Conservation (phyloP, 2,888 invertebrate genomes). For the Atherix ibis region DNA sequence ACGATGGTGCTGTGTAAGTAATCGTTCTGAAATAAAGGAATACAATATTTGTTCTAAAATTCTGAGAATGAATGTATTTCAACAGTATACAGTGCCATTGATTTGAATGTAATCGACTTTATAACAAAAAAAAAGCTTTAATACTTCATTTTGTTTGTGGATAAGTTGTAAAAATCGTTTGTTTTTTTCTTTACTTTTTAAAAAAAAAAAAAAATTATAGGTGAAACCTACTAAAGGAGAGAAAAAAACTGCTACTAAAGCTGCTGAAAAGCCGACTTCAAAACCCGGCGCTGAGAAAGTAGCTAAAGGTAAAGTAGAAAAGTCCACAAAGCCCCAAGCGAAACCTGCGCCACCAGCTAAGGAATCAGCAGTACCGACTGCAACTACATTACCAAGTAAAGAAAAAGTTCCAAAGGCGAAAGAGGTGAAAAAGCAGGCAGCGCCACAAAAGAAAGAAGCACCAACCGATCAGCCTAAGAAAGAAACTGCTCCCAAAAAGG, state of each 20-base stretch:
- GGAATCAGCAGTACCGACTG: no score
- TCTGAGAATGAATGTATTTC: neutral
- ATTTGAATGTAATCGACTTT: no score
- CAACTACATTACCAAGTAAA: no score
- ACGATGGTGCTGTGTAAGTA: no score
- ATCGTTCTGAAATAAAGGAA: no score
- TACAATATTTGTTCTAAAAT: slow-evolving; percentile 5
- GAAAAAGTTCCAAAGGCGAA: slow-evolving; percentile 19
- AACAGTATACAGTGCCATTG: no score
- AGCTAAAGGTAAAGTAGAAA: no score
- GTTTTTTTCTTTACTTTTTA: neutral
- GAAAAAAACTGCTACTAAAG: slow-evolving; percentile 26
- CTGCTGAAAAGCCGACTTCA: no score
- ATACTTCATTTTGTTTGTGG: neutral
- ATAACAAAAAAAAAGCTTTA: slow-evolving; percentile 1
- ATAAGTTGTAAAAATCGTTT: neutral
- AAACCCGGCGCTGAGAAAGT: slow-evolving; percentile 14
- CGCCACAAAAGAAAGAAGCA: no score
- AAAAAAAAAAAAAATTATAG: neutral
- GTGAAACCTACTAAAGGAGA: neutral
- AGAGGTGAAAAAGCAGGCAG: slow-evolving; percentile 33
- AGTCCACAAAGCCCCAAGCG: no score
- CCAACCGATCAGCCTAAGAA: no score
- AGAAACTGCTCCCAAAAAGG: slow-evolving; percentile 5
- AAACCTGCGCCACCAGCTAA: no score